phyloP scores from a whole-genome alignment of 2,797 vertebrate genomes.

The Chelon auratus region DNA sequence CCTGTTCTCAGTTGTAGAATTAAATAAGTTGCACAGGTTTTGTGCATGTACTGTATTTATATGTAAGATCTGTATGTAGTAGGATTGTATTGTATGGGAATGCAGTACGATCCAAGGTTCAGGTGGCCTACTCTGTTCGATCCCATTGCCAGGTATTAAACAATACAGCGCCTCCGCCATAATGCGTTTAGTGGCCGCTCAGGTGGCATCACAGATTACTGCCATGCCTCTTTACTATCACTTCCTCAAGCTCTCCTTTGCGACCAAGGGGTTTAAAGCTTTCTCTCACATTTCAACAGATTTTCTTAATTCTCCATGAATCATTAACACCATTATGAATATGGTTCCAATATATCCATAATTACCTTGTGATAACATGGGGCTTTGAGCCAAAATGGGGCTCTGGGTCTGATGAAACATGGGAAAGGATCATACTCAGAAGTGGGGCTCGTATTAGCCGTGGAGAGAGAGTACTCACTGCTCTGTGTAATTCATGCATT shows the following conservation, averaged over 20 bases:
- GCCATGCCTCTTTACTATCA: constrained; percentile 36
- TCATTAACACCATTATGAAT: constrained; percentile 44
- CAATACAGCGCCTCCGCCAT: constrained; percentile 17
- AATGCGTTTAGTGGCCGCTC: constrained; percentile 32
- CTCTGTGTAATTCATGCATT: constrained; percentile 53
- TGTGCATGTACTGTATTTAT: too few relatives aligned
- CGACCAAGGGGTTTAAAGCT: constrained; percentile 1
- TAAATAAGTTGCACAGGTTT: background rate
- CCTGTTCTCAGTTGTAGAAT: background rate
- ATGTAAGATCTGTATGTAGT: background rate
- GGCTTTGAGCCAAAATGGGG: constrained; percentile 29
- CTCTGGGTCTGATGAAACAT: constrained; percentile 37
- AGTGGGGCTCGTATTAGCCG: constrained; percentile 45
- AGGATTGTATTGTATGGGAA: constrained; percentile 9
- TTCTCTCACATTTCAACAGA: constrained; percentile 17
- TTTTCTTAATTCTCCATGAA: constrained; percentile 19
- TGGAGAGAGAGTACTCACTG: constrained; percentile 29
- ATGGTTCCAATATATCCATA: constrained; percentile 49
- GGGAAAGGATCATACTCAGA: constrained; percentile 36
- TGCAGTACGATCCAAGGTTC: background rate
- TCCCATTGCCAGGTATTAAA: constrained; percentile 16
- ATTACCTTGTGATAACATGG: constrained; percentile 53
- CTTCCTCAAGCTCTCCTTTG: constrained; percentile 9
- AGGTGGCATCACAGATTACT: constrained; percentile 43
- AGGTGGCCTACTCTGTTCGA: constrained; percentile 1